Conservation (phyloP, 1,140 invertebrate species). For the Varroa destructor region DNA sequence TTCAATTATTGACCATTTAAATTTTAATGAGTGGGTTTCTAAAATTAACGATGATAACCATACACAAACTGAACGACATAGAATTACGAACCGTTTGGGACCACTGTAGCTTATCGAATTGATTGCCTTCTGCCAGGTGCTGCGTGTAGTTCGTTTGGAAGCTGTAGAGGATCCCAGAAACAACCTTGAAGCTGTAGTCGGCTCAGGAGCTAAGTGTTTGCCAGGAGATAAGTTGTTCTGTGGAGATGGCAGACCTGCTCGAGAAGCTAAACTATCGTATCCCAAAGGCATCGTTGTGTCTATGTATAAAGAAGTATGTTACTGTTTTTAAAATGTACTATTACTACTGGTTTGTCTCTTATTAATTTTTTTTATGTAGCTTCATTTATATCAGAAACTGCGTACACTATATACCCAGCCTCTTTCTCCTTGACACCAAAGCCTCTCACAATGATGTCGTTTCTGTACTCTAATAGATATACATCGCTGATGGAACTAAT, state of each 20-base stretch:
- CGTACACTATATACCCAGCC: no score
- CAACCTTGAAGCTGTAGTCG: constrained; percentile 78
- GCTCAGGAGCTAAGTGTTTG: constrained; percentile 86
- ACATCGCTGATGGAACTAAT: constrained; percentile 84
- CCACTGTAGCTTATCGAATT: constrained; percentile 41
- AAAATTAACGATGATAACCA: no score
- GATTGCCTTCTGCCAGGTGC: constrained; percentile 45
- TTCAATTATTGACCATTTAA: no score
- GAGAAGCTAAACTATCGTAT: constrained; percentile 76
- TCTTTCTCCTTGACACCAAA: no score
- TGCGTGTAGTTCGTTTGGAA: constrained; percentile 45
- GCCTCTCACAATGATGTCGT: no score
- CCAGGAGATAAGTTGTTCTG: constrained; percentile 77
- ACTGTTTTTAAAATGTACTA: no score
- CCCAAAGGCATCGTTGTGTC: constrained; percentile 90
- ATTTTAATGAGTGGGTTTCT: no score
- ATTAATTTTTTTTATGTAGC: no score
- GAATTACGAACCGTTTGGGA: constrained; percentile 25
- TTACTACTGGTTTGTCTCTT: no score
- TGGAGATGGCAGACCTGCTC: constrained; percentile 79
- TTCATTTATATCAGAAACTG: no score
- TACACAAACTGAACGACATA: no score
- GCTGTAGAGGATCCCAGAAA: constrained; percentile 63
- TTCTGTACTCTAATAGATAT: constrained; percentile 52
- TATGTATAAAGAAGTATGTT: constrained; percentile 50